Conservation (phyloP, 2,113 vertebrate species). For the Colistium nudipinnis region DNA sequence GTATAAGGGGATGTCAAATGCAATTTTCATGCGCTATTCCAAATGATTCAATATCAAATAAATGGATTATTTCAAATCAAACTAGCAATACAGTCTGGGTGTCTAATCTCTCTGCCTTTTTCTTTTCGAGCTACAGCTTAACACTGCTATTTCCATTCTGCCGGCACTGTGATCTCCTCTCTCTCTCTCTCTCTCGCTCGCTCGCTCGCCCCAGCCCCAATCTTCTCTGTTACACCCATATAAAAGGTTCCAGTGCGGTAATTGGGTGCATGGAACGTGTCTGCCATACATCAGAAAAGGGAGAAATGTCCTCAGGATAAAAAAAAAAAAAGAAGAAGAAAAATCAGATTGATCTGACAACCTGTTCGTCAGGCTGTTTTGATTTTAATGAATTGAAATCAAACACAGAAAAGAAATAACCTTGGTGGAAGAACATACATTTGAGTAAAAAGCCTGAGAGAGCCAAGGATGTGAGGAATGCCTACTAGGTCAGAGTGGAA, state of each 20-base stretch:
- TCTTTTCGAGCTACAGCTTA: conserved; percentile 53
- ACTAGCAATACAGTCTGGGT: conserved; percentile 34
- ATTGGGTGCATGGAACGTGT: conserved; percentile 12
- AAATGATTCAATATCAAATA: conserved; percentile 49
- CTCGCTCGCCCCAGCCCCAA: too few species aligned
- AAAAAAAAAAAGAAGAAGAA: conserved; percentile 32
- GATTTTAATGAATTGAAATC: conserved; percentile 69
- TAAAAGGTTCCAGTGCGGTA: conserved; percentile 45
- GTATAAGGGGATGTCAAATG: conserved; percentile 41
- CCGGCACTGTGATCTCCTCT: conserved; percentile 36
- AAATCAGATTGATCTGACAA: conserved; percentile 58
- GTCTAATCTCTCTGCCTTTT: conserved; percentile 48
- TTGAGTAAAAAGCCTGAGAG: conserved; percentile 10
- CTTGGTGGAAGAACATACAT: conserved; percentile 41
- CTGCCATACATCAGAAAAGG: conserved; percentile 35
- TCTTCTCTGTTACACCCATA: conserved; percentile 41
- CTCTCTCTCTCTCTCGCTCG: conserved; percentile 21
- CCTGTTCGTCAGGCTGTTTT: conserved; percentile 56
- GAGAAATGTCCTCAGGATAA: conserved; percentile 31
- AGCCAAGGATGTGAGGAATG: conserved; percentile 33
- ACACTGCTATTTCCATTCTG: conserved; percentile 40
- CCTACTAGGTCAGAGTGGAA: conserved; percentile 38
- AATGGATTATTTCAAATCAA: conserved; percentile 53
- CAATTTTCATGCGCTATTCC: conserved; percentile 40
- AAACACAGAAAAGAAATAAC: conserved; percentile 29